Evolutionary conservation across 1,140 invertebrate species (phyloP).

Genomic region (Xylocopa sonorina): DNA sequence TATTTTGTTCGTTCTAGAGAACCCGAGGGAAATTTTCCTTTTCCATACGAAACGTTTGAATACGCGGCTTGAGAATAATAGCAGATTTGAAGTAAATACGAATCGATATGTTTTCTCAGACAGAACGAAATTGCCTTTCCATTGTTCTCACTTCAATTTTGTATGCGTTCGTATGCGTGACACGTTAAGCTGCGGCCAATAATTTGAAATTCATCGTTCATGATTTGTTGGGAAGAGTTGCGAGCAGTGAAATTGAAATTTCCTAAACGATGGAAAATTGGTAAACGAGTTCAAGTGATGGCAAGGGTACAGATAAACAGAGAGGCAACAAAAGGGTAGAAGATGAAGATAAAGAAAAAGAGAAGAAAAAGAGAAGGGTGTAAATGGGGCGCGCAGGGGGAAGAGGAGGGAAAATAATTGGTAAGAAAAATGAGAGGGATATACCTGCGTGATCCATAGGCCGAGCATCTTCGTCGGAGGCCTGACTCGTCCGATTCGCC

Average conservation of each 20-base stretch:
- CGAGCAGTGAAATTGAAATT: conserved; percentile 31
- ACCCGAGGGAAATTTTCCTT: not conserved
- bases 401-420: not conserved
- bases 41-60: not conserved
- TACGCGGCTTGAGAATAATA: not conserved
- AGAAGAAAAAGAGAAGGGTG: not conserved
- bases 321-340: not conserved
- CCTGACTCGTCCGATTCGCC: conserved; percentile 84
- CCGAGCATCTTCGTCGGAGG: conserved; percentile 88
- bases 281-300: not conserved
- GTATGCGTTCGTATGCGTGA: not conserved
- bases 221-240: not conserved
- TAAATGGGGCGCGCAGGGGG: not conserved
- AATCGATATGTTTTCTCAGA: not conserved
- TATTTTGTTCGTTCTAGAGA: not conserved
- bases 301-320: no score
- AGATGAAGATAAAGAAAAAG: not conserved
- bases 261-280: not conserved
- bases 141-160: not conserved
- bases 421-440: not conserved
- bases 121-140: not conserved
- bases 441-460: conserved; percentile 84
- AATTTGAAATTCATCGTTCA: conserved; percentile 19
- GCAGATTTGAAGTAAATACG: not conserved
- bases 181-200: conserved; percentile 2